These are phyloP conservation scores for Myodes glareolus DNA, from an alignment of 2,113 vertebrate genomes.

Conservation along the genomic window DNA sequence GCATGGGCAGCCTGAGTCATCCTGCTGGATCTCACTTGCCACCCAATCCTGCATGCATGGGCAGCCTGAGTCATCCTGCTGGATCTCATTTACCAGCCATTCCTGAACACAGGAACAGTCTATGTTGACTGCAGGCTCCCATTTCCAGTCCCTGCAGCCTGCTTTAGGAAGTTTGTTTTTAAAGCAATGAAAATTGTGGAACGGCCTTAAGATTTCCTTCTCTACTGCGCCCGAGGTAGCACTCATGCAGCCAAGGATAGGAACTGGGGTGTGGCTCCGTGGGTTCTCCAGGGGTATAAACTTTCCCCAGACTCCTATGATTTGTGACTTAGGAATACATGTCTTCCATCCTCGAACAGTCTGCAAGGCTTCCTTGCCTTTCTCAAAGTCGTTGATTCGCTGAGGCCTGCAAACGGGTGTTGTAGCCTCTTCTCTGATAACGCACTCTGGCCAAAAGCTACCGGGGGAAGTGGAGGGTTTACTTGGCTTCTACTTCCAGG, in stretches of 20 bases:
- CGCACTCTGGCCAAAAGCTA: neutral
- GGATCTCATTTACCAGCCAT: neutral
- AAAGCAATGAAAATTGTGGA: neutral
- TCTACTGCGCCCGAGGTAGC: neutral
- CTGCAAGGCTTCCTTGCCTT: neutral
- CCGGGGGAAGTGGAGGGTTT: neutral
- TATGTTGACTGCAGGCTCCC: no score
- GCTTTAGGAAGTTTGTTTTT: neutral
- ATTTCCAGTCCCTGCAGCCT: neutral
- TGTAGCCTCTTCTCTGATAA: neutral
- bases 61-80: neutral
- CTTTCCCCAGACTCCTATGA: accelerated
- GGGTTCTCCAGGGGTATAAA: neutral
- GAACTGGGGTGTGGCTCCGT: accelerated
- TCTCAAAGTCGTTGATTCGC: neutral
- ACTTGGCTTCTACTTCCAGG: neutral
- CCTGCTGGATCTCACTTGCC: neutral
- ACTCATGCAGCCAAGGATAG: neutral
- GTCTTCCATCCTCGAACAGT: neutral
- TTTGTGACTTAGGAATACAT: neutral
- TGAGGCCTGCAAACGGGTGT: neutral
- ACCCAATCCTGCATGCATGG: no score
- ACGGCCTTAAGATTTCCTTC: neutral
- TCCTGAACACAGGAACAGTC: no score
- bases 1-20: neutral